Base-by-base conservation (phyloP, 1,140 invertebrate genomes). In the Homalodisca vitripennis region DNA sequence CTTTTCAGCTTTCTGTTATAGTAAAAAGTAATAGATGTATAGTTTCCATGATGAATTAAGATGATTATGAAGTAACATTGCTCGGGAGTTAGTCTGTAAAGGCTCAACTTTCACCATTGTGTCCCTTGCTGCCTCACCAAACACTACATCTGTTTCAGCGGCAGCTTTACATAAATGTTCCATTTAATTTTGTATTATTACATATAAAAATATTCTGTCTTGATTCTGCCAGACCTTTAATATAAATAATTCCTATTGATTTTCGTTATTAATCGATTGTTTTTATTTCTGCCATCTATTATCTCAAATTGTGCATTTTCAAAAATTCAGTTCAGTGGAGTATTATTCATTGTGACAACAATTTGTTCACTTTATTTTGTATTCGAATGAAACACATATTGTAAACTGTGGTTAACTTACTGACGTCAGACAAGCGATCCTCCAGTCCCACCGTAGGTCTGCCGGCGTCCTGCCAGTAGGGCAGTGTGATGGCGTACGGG, bases 391-490 rank as follows among this genome's bases (percentile, higher is more conserved):
- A 6, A 41, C 6, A 6, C 6, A 10, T 41, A 41, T 41, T 17
- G 6, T 41, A 10, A 17, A 41, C 17, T 6, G 34, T 10, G 17
- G 6, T 10, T 41, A 41, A 41, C 34, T 41, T 41, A 41, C 34
- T 17, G 6, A 27, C 3, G 29, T 26, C 29, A 27, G 55, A 60
- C 26, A 2, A 26, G 22, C 55, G 22, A n/a, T 60, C 55, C 24
- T 60, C 55, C 14, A 60, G 55, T 12, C 55, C 55, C 32, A 85
- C 70, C 12, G 81, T 82, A 6, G 82, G 78, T 68, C 80, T 81
- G 0, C 84, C 86, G 20, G 82, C 84, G 70, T 89, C 87, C 0
- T 80, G 78, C 85, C 86, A 87, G 74, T 88, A 88, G 0, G 84
- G 79, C 71, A 80, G 80, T 0, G 84, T 85, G 57, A 88, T 84